Evolutionary conservation across 2,888 invertebrate species (phyloP).

Genomic region (Brachycybe producta): DNA sequence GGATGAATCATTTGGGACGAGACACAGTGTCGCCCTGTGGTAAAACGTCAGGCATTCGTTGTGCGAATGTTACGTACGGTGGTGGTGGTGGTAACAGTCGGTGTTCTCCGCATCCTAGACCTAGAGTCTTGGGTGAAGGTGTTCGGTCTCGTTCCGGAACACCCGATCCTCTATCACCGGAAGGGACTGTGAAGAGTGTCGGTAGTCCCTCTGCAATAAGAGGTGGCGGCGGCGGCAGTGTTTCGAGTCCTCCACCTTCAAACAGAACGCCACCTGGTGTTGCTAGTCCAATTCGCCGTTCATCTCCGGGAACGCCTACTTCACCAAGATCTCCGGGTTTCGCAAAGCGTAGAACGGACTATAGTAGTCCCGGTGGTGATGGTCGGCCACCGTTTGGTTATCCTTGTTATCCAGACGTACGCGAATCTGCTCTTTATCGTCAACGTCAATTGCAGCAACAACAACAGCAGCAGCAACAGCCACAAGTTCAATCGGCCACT

Average conservation of each 20-base stretch:
- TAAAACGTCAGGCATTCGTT: not conserved
- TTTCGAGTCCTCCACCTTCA: slow-evolving; percentile 7
- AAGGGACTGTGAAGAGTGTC: slow-evolving; percentile 21
- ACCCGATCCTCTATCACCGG: slow-evolving; percentile 45
- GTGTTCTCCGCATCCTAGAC: slow-evolving; percentile 68
- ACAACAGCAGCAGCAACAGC: too few species aligned
- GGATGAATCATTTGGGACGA: slow-evolving; percentile 18
- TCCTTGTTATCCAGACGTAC: not conserved
- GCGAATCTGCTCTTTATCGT: not conserved
- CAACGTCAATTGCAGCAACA: too few species aligned
- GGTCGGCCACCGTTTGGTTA: not conserved
- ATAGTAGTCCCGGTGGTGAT: slow-evolving; percentile 1
- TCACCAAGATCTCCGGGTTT: slow-evolving; percentile 10
- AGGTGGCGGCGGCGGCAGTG: not conserved
- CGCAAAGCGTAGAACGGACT: slow-evolving; percentile 5
- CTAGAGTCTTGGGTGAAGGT: slow-evolving; percentile 35
- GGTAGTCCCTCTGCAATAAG: slow-evolving; percentile 4
- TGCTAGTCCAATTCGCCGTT: slow-evolving; percentile 14
- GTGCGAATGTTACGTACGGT: slow-evolving; percentile 25
- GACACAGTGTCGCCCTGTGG: slow-evolving; percentile 1
- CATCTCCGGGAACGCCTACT: slow-evolving; percentile 9
- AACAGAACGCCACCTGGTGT: not conserved
- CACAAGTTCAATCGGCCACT: not conserved
- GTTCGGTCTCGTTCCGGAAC: slow-evolving; percentile 42
- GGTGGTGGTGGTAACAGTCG: slow-evolving; percentile 38